Evolutionary conservation across 92 coral and sea anemone species (phyloP).

Genomic region (Zoanthus solanderi): DNA sequence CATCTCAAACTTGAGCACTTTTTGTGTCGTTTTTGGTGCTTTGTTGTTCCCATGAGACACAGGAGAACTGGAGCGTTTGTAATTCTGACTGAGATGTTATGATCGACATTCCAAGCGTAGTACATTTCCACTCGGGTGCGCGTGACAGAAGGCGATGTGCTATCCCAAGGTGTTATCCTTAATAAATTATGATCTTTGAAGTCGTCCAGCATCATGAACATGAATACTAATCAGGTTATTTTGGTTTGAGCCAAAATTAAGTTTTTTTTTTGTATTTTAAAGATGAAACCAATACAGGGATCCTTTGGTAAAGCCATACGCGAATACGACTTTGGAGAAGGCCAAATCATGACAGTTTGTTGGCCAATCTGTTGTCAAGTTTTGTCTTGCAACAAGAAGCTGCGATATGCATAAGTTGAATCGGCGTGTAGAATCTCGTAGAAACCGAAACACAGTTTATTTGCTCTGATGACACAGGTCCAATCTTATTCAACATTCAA

Average conservation of each 20-base stretch:
- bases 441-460: background rate
- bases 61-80: background rate
- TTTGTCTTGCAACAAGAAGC: slow-evolving; percentile 8
- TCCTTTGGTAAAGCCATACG: background rate
- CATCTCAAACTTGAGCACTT: background rate
- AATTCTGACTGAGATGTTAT: background rate
- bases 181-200: background rate
- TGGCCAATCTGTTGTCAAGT: slow-evolving; percentile 5
- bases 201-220: background rate
- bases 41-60: slow-evolving; percentile 3
- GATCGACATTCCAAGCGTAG: background rate
- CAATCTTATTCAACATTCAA: too few species aligned
- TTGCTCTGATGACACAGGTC: background rate
- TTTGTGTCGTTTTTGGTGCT: background rate
- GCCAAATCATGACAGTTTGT: background rate
- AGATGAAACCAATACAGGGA: slow-evolving; percentile 3
- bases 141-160: background rate
- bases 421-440: background rate
- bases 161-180: background rate
- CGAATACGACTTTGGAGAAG: background rate
- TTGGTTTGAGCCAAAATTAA: background rate
- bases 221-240: background rate
- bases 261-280: background rate
- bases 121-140: background rate
- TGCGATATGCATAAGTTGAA: background rate